Evolutionary conservation across 1,140 invertebrate genomes (phyloP).

Genomic region (Conus betulinus): DNA sequence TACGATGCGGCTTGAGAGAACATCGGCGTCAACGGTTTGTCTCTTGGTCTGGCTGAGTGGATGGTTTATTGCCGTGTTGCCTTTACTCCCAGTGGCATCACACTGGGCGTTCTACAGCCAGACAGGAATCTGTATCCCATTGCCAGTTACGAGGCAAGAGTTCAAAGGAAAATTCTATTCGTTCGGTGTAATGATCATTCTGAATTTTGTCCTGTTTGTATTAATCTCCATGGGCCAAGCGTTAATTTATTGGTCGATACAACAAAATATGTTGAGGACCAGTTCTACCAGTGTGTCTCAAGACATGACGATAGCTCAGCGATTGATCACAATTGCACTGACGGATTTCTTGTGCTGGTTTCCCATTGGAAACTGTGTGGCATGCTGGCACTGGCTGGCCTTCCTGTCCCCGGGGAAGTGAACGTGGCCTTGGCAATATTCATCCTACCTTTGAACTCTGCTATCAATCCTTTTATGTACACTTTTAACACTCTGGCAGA

Average conservation of each 20-base stretch:
- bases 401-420: slow-evolving; percentile 29
- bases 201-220: slow-evolving; percentile 50
- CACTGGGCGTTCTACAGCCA: slow-evolving; percentile 51
- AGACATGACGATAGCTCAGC: slow-evolving; percentile 35
- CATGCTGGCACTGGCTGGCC: slow-evolving; percentile 22
- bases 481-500: too few species aligned
- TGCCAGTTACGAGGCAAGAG: slow-evolving; percentile 43
- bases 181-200: slow-evolving; percentile 45
- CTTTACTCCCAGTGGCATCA: slow-evolving; percentile 12
- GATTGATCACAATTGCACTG: slow-evolving; percentile 19
- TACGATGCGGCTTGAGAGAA: slow-evolving; percentile 15
- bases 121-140: slow-evolving; percentile 48
- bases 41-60: slow-evolving; percentile 10
- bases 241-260: slow-evolving; percentile 44
- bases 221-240: slow-evolving; percentile 48
- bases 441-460: too few species aligned
- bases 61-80: slow-evolving; percentile 7
- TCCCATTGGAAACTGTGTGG: slow-evolving; percentile 9
- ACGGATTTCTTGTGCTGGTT: slow-evolving; percentile 46
- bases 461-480: too few species aligned
- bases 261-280: neutral
- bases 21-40: slow-evolving; percentile 15
- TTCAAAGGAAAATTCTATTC: slow-evolving; percentile 45
- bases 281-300: neutral
- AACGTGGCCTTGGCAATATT: slow-evolving; percentile 9